Base-by-base conservation (phyloP, 2,888 invertebrate genomes). In the Phengaris arion region DNA sequence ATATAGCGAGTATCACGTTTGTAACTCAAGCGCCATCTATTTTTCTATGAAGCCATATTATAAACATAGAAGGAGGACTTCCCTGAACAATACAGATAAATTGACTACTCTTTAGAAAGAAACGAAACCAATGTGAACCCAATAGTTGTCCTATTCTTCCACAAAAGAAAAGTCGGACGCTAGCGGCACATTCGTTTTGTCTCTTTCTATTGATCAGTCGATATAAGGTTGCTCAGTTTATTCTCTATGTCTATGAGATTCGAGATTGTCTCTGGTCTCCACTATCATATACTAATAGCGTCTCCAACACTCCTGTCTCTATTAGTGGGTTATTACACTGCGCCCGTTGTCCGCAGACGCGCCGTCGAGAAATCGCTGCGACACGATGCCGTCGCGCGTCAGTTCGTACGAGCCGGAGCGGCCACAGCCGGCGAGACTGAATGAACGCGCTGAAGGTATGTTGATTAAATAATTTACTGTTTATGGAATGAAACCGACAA, bases 301-400 rank as follows among this genome's bases (percentile, higher is more conserved):
- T 59, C 22, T 59, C 59, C 15, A 8, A 15, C 6, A 64, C 59
- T 45, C 22, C 12, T 0, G 10, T 35, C 22, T 22, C 10, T 22
- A 35, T 64, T 35, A 64, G 2, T 64, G 6, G 64, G 64, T 64
- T 64, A 64, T 55, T 9, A 75, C 51, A 75, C 22, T 45, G 10
- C 72, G 45, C 46, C 51, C 12, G 81, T 86, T 88, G 84, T 83
- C 83, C 83, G 45, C 91, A 92, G 92, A 93, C 81, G 86, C 88
- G 78, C 83, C 83, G 57, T 82, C 87, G 79, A 94, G 97, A 73
- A 97, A 96, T 82, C 94, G 97, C 77, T 97, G 97, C 87, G 97
- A 97, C 87, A 97, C 97, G 85, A 95, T 98, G 94, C 97, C 97
- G 6, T 95, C 96, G 13, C 94, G 97, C 78, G 95, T 96, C 90